A percentile compares a stretch with the other conserved stretches of the same genome.
These are phyloP conservation scores for Cantharis flavilabris DNA, from an alignment of 2,888 invertebrate genomes.

Conservation along the genomic window DNA sequence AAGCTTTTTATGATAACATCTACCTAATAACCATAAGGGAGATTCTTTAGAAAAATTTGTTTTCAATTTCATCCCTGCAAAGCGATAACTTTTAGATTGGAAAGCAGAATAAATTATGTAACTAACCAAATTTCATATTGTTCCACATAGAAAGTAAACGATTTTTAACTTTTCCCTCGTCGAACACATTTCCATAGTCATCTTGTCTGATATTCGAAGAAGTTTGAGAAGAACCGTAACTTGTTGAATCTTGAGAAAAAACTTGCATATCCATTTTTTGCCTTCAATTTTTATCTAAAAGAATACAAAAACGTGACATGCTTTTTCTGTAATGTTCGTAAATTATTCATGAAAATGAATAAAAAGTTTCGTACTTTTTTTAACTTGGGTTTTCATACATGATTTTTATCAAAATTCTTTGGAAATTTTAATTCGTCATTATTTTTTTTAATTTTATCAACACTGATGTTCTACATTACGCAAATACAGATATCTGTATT, in stretches of 20 bases:
- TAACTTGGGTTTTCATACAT: background rate
- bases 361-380: background rate
- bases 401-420: background rate
- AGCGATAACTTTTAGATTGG: background rate
- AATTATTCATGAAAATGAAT: background rate
- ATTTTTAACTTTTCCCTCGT: slow-evolving; percentile 80
- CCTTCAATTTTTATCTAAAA: background rate
- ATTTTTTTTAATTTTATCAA: background rate
- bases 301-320: background rate
- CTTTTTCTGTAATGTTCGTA: background rate
- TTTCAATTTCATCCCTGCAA: slow-evolving; percentile 64
- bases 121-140: slow-evolving; percentile 83
- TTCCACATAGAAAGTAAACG: slow-evolving; percentile 88
- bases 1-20: slow-evolving; percentile 76
- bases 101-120: background rate
- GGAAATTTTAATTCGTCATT: background rate
- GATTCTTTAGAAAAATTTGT: slow-evolving; percentile 82
- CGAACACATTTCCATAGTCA: slow-evolving; percentile 51
- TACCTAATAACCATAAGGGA: slow-evolving; percentile 84
- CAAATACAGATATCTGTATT: background rate
- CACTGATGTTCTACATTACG: background rate
- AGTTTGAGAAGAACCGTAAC: slow-evolving; percentile 37
- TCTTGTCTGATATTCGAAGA: slow-evolving; percentile 44
- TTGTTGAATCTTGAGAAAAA: slow-evolving; percentile 39
- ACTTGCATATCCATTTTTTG: slow-evolving; percentile 44